These are phyloP conservation scores for Pinctada fucata DNA, from an alignment of 2,888 invertebrate species.

Conservation along the genomic window DNA sequence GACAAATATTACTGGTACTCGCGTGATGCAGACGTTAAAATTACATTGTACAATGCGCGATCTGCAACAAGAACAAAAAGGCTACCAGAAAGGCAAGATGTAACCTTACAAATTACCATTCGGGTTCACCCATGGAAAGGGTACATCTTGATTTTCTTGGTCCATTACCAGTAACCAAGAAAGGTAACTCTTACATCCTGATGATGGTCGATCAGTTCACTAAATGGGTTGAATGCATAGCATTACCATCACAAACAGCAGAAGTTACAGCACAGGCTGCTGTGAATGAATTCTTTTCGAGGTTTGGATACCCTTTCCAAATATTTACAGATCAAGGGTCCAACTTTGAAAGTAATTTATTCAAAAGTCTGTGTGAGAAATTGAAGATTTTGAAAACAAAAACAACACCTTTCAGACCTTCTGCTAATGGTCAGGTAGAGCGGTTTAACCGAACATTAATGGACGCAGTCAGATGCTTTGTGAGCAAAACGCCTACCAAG, in stretches of 20 bases:
- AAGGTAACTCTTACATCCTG: constrained; percentile 36
- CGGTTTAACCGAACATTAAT: too few relatives aligned
- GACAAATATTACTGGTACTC: constrained; percentile 39
- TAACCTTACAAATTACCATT: constrained; percentile 83
- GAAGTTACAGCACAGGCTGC: constrained; percentile 40
- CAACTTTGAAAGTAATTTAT: constrained; percentile 41
- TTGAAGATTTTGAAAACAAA: constrained; percentile 36
- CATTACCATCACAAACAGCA: constrained; percentile 39
- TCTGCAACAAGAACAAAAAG: constrained; percentile 38
- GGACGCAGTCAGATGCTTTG: not conserved
- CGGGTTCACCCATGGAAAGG: constrained; percentile 80
- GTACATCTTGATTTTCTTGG: constrained; percentile 43
- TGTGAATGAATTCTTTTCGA: constrained; percentile 36
- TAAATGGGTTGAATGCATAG: constrained; percentile 43
- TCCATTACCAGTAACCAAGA: constrained; percentile 34
- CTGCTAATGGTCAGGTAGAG: constrained; percentile 21
- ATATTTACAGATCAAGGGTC: constrained; percentile 40
- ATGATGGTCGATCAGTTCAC: constrained; percentile 48
- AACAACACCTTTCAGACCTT: constrained; percentile 45
- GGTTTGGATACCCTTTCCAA: constrained; percentile 38
- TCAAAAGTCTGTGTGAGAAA: constrained; percentile 34
- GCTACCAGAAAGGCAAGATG: constrained; percentile 17
- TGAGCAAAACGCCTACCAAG: constrained; percentile 24
- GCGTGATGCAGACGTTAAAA: constrained; percentile 21
- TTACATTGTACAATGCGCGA: constrained; percentile 30